Base-by-base conservation (phyloP, 2,113 vertebrate genomes). In the Lonchura striata region DNA sequence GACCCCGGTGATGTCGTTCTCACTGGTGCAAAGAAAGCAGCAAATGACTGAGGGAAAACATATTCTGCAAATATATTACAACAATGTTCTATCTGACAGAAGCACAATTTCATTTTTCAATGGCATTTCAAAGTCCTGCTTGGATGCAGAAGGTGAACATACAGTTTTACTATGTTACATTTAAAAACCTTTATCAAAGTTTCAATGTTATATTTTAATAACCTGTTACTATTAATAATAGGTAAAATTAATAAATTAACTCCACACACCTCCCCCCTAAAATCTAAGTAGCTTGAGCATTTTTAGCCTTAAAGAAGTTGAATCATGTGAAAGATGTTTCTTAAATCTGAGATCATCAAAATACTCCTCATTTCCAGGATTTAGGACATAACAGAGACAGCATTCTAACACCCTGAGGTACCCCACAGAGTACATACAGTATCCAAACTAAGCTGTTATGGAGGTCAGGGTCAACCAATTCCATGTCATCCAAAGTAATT, bases 381-480 rank as follows among this genome's bases (percentile, higher is more conserved):
- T 92, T 79, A 78, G 60, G 81, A 81, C 5, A 1, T 1, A 80
- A 70, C 11, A 5, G 13, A 3, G 12, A 50, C 13, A 54, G 17
- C 57, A 82, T 13, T 46, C 54, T 18, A 80, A 54, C 56, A 37
- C 1, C 49, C 71, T 27, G 15, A 82, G 52, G 72, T 9, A 56
- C 13, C 41, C 18, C 47, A 83, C 49, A 86, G 33, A 39, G 59
- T 97, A 99, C 99, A 37, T 98, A 99, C 99, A 99, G 98, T 96
- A 99, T 99, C 99, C 99, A 99, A 81, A 99, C 99, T 39, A 99
- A 98, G 98, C 99, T 99, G 98, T 99, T 99, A 95, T 99, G 99
- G 93, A 99, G 99, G 97, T 99, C 99, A 15, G 99, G 99, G 96
- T 99, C 99, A 56, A 99, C 99, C 60, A 99, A 98, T 96, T 99